Base-by-base conservation (phyloP, 1,140 invertebrate genomes). In the Drosophila ironensis region DNA sequence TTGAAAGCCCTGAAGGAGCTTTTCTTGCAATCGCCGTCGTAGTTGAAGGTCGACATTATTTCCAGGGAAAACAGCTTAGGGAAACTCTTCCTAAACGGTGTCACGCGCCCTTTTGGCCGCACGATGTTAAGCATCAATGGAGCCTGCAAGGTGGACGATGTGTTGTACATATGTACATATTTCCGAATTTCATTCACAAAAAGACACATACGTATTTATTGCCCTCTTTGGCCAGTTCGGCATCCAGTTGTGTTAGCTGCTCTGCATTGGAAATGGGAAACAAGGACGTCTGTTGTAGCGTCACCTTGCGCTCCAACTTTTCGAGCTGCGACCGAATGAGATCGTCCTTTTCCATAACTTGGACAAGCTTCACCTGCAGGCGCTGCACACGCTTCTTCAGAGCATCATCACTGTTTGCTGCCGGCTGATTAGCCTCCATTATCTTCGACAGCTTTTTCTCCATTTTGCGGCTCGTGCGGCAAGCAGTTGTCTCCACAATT, bases 251-350 rank as follows among this genome's bases (percentile, higher is more conserved):
- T n/a, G n/a, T 47, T 3, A 9, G 7, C 24, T 57, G 52, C 14
- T 69, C 66, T 1, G 57, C 2, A 69, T 7, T 1, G 64, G 64
- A 22, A 69, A 69, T n/a, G n/a, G n/a, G n/a, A n/a, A n/a, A n/a
- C n/a, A n/a, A n/a, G n/a, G n/a, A n/a, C n/a, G n/a, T n/a, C n/a
- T n/a, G n/a, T n/a, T n/a, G n/a, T n/a, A n/a, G n/a, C n/a, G n/a
- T n/a, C n/a, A n/a, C n/a, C n/a, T n/a, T n/a, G n/a, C n/a, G n/a
- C n/a, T n/a, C n/a, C n/a, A n/a, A n/a, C n/a, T n/a, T n/a, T n/a
- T n/a, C n/a, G n/a, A n/a, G n/a, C n/a, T n/a, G n/a, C n/a, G n/a
- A n/a, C n/a, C n/a, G n/a, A n/a, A n/a, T n/a, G n/a, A n/a, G n/a
- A n/a, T n/a, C n/a, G n/a, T n/a, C n/a, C n/a, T n/a, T n/a, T n/a